Evolutionary conservation across 2,113 vertebrate species (phyloP).

Genomic region (Hippocampus guttulatus): DNA sequence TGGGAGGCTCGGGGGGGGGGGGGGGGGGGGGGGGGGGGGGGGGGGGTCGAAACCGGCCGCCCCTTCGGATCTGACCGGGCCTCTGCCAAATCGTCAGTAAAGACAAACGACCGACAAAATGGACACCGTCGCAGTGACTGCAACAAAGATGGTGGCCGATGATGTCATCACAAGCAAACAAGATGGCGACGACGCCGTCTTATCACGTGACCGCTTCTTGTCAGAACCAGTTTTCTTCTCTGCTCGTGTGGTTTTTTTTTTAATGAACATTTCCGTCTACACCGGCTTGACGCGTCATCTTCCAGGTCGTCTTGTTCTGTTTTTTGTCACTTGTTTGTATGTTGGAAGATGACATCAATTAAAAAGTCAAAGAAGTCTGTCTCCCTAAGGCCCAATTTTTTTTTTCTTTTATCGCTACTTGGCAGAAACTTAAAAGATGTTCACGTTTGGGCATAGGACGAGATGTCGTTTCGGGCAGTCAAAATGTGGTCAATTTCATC

Average conservation of each 20-base stretch:
- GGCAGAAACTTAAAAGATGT: too few relatives aligned
- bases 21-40: not conserved
- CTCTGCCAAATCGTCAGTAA: not conserved
- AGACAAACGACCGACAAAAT: not conserved
- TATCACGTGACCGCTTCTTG: not conserved
- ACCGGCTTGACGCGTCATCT: not conserved
- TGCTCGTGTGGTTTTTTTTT: not conserved
- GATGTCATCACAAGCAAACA: not conserved
- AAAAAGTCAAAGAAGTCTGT: not conserved
- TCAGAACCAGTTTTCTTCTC: not conserved
- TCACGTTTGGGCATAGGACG: too few relatives aligned
- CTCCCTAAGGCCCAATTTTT: not conserved
- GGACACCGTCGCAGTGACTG: not conserved
- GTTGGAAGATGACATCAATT: not conserved
- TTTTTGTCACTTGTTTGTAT: not conserved
- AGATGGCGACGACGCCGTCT: not conserved
- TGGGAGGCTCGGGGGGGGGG: not conserved
- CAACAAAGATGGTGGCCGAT: not conserved
- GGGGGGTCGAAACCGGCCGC: not conserved
- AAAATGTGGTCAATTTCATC: too few relatives aligned
- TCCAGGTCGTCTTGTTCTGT: not conserved
- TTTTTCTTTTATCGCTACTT: not conserved
- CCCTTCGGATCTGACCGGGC: conserved; percentile 6
- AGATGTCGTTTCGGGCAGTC: too few relatives aligned
- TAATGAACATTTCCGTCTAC: not conserved